These are phyloP conservation scores for Gobio gobio DNA, from an alignment of 2,113 vertebrate genomes.

Conservation along the genomic window DNA sequence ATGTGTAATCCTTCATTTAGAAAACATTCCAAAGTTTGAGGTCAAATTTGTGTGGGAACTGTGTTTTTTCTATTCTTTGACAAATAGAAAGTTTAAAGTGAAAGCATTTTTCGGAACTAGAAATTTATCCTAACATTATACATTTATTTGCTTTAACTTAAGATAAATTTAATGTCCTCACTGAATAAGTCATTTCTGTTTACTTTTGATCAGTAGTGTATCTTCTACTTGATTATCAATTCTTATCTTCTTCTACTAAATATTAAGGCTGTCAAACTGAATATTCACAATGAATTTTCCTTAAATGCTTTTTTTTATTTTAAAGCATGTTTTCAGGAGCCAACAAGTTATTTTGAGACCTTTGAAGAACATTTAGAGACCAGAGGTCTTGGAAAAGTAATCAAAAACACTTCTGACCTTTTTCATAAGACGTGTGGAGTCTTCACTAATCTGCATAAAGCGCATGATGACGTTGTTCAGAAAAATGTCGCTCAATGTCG, in stretches of 20 bases:
- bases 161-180: not conserved
- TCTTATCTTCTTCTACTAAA: no score
- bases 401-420: slow-evolving; percentile 79
- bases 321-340: not conserved
- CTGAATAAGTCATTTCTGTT: not conserved
- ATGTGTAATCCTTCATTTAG: no score
- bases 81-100: no score
- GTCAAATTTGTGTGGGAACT: not conserved
- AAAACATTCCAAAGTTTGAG: not conserved
- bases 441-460: slow-evolving; percentile 99
- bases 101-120: no score
- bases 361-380: not conserved
- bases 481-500: slow-evolving; percentile 95
- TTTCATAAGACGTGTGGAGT: slow-evolving; percentile 97
- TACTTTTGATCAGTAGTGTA: not conserved
- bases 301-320: not conserved
- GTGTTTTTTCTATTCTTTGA: not conserved
- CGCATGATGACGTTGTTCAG: slow-evolving; percentile 99
- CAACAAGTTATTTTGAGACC: not conserved
- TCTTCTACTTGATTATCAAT: not conserved
- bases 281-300: not conserved
- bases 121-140: not conserved
- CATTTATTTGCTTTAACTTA: not conserved
- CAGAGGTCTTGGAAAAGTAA: not conserved
- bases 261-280: no score